Conservation (phyloP, 1,140 invertebrate species). For the Platyscapa corneri region DNA sequence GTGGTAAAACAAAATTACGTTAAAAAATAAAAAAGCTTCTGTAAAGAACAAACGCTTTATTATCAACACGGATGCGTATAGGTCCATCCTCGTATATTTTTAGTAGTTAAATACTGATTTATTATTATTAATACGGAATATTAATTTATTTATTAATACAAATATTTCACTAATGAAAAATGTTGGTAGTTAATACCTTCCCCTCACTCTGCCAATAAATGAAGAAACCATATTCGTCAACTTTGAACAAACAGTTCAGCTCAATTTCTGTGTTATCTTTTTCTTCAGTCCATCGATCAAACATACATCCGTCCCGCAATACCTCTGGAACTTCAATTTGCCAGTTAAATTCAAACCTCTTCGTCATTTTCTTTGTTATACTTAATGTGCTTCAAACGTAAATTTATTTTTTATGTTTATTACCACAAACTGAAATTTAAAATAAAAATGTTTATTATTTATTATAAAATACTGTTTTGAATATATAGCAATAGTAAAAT, state of each 20-base stretch:
- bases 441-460: neutral
- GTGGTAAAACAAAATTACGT: too few species aligned
- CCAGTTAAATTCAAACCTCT: conserved; percentile 99
- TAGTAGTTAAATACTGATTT: too few species aligned
- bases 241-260: conserved; percentile 91
- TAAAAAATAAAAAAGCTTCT: too few species aligned
- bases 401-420: neutral
- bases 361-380: conserved; percentile 84
- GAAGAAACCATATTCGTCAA: conserved; percentile 99
- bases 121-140: too few species aligned
- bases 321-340: conserved; percentile 92
- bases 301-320: conserved; percentile 87
- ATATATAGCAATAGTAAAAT: too few species aligned
- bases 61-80: too few species aligned
- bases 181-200: conserved; percentile 77
- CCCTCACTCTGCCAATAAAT: conserved; percentile 99
- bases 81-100: too few species aligned
- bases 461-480: too few species aligned
- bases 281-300: conserved; percentile 98
- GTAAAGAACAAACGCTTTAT: too few species aligned
- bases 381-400: neutral
- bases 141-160: too few species aligned
- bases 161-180: neutral
- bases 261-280: conserved; percentile 94
- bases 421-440: neutral